These are phyloP conservation scores for Tachina fera DNA, from an alignment of 2,888 invertebrate species.

Conservation along the genomic window DNA sequence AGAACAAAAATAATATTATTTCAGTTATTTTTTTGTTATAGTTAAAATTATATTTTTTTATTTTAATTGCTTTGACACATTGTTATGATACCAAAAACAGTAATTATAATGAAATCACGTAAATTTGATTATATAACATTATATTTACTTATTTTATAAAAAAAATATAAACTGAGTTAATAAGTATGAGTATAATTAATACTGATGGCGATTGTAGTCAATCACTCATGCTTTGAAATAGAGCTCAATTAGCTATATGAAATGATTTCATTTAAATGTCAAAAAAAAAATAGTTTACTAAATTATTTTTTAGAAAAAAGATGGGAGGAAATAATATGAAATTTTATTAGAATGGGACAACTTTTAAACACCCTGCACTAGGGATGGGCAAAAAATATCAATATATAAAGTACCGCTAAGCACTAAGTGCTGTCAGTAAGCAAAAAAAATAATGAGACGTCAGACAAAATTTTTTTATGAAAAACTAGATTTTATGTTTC, in stretches of 20 bases:
- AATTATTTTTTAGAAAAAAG: background rate
- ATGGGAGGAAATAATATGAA: too few relatives aligned
- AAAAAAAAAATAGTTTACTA: too few relatives aligned
- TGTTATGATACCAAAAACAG: conserved; percentile 24
- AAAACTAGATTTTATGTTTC: too few relatives aligned
- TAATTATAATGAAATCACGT: conserved; percentile 48
- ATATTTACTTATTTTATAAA: conserved; percentile 14
- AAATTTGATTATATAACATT: background rate
- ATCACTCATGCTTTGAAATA: background rate
- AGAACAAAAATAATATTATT: background rate
- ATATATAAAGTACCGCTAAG: too few relatives aligned
- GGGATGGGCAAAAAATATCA: too few relatives aligned
- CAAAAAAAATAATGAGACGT: too few relatives aligned
- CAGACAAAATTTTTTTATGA: too few relatives aligned
- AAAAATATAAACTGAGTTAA: conserved; percentile 4
- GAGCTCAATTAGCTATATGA: background rate
- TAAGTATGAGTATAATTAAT: background rate
- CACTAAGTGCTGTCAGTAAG: too few relatives aligned
- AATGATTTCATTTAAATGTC: background rate
- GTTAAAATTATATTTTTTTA: background rate
- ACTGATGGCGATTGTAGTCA: background rate
- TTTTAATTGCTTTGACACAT: conserved; percentile 30
- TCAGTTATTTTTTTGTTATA: background rate
- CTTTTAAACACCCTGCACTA: too few relatives aligned
- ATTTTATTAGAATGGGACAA: too few relatives aligned